Evolutionary conservation across 2,888 invertebrate species (phyloP).

Genomic region (Buathra laborator): DNA sequence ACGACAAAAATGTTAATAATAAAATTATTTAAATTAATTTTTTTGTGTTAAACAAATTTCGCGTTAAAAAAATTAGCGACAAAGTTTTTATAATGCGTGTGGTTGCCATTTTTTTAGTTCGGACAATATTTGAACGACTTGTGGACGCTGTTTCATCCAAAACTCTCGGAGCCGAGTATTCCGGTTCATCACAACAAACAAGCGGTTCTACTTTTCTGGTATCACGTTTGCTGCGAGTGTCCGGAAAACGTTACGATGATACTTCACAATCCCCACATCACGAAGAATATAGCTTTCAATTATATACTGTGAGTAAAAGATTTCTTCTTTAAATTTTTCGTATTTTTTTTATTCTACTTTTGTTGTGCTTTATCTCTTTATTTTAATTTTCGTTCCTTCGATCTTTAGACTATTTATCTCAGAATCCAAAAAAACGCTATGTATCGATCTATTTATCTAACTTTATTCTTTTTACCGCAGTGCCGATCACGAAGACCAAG

Average conservation of each 20-base stretch:
- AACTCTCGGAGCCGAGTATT: slow-evolving; percentile 96
- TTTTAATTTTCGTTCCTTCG: neutral
- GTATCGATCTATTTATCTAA: neutral
- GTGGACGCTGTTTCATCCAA: slow-evolving; percentile 98
- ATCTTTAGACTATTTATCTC: too few species aligned
- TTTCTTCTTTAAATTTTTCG: neutral
- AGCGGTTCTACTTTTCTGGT: slow-evolving; percentile 96
- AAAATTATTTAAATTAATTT: too few species aligned
- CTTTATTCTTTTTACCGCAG: slow-evolving; percentile 85
- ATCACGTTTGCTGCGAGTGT: slow-evolving; percentile 96
- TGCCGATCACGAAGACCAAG: slow-evolving; percentile 98
- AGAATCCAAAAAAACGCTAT: too few species aligned
- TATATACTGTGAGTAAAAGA: slow-evolving; percentile 93
- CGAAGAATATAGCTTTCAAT: slow-evolving; percentile 98
- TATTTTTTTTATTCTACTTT: neutral
- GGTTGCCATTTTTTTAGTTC: slow-evolving; percentile 88
- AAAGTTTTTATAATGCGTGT: neutral
- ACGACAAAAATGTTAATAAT: too few species aligned
- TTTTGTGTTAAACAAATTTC: too few species aligned
- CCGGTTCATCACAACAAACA: slow-evolving; percentile 98
- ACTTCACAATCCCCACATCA: slow-evolving; percentile 94
- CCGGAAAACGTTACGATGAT: slow-evolving; percentile 96
- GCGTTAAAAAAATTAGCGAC: too few species aligned
- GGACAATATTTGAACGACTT: slow-evolving; percentile 96
- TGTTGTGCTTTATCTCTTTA: neutral